These are phyloP conservation scores for Perizoma affinitatum DNA, from an alignment of 2,888 invertebrate species.

Conservation along the genomic window DNA sequence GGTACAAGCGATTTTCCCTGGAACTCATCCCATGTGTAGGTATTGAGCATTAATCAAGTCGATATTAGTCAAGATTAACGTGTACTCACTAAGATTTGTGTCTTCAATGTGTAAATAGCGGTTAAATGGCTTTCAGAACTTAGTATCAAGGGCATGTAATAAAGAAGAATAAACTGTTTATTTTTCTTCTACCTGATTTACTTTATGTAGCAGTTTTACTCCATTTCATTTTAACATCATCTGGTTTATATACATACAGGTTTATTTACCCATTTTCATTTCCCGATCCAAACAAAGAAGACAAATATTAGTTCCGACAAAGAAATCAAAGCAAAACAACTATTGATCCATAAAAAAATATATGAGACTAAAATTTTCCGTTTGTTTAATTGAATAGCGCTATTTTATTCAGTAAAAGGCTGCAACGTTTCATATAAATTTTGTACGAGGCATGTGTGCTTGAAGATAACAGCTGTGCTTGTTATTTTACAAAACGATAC, in stretches of 20 bases:
- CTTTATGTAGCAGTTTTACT: too few relatives aligned
- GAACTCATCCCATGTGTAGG: too few relatives aligned
- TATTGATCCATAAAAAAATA: constrained; percentile 18
- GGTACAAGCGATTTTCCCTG: too few relatives aligned
- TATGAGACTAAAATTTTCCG: constrained; percentile 15
- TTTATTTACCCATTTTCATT: background rate
- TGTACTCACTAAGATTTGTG: constrained; percentile 44
- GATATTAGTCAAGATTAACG: constrained; percentile 62
- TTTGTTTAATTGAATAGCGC: constrained; percentile 38
- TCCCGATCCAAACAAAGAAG: constrained; percentile 9
- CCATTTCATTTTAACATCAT: too few relatives aligned
- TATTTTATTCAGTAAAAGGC: constrained; percentile 49
- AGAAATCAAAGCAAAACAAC: constrained; percentile 34
- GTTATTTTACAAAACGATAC: constrained; percentile 55
- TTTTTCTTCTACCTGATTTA: too few relatives aligned
- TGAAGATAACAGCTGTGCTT: constrained; percentile 47
- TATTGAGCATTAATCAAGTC: constrained; percentile 36
- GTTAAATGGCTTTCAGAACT: constrained; percentile 8
- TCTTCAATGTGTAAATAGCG: constrained; percentile 36
- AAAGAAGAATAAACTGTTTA: background rate
- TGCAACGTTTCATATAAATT: constrained; percentile 51
- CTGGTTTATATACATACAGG: too few relatives aligned
- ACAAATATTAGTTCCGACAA: constrained; percentile 30
- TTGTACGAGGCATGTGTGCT: constrained; percentile 46
- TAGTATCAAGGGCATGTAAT: constrained; percentile 3